Conservation (phyloP, 2,113 vertebrate genomes). For the Ceratotherium simum region DNA sequence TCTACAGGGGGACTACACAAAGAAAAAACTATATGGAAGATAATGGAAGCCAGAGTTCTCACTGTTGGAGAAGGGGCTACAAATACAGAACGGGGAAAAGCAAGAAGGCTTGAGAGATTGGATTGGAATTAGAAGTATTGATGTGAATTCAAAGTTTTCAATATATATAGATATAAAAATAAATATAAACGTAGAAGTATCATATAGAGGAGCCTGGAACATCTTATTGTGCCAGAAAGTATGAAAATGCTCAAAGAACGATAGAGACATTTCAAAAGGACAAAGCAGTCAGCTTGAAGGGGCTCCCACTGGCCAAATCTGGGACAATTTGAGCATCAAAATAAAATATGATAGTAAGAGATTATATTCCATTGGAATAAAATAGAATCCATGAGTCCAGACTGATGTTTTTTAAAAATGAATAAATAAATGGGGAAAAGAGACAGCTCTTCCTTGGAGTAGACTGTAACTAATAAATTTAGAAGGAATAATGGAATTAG, state of each 20-base stretch:
- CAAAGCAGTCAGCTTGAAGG: background rate
- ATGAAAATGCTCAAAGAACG: background rate
- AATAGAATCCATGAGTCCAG: background rate
- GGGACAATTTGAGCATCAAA: background rate
- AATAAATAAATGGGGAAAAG: background rate
- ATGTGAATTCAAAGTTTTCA: background rate
- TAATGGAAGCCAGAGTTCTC: background rate
- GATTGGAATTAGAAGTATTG: background rate
- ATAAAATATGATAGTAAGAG: background rate
- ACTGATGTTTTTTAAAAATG: background rate
- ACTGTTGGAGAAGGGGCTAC: background rate
- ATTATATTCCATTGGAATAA: background rate
- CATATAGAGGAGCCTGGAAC: background rate
- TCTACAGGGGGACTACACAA: background rate
- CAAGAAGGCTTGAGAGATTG: background rate
- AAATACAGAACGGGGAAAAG: background rate
- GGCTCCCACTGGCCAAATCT: background rate
- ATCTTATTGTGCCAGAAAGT: background rate
- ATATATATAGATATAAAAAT: background rate
- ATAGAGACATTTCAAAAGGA: background rate
- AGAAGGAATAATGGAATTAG: background rate
- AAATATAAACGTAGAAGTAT: background rate
- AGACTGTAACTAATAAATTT: background rate
- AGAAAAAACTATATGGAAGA: background rate
- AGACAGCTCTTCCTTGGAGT: background rate